Percentiles rank a stretch among this genome's conserved stretches.
phyloP scores from a whole-genome alignment of 2,797 vertebrate species.

The Fistularia tabacaria region DNA sequence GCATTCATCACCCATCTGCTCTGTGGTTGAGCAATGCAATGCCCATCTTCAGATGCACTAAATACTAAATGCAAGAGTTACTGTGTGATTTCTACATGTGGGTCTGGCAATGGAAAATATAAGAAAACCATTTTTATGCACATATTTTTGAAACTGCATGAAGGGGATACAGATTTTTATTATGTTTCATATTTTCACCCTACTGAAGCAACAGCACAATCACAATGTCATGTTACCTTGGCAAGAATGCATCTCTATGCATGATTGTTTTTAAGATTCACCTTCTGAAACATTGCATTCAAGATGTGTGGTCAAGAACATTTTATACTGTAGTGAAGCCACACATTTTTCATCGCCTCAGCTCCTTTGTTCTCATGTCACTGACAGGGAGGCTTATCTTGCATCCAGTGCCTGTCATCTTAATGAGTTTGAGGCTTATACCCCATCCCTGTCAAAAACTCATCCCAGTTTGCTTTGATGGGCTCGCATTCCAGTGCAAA shows the following conservation, averaged over 20 bases:
- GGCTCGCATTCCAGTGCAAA: too few species aligned
- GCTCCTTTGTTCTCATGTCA: constrained; percentile 18
- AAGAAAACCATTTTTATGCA: too few species aligned
- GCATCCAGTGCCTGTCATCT: constrained; percentile 19
- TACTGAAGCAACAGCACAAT: constrained; percentile 11
- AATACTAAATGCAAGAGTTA: too few species aligned
- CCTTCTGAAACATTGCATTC: too few species aligned
- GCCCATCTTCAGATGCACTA: too few species aligned
- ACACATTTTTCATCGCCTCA: constrained; percentile 13
- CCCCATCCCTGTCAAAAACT: background rate
- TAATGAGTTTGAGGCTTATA: constrained; percentile 45
- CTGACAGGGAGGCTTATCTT: constrained; percentile 33
- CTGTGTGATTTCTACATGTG: too few species aligned
- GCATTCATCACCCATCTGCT: constrained; percentile 25
- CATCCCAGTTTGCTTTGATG: too few species aligned
- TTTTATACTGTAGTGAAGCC: background rate
- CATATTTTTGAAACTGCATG: background rate
- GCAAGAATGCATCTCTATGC: too few species aligned
- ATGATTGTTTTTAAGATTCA: too few species aligned
- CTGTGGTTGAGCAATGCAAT: constrained; percentile 4
- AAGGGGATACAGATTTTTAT: constrained; percentile 5
- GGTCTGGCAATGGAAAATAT: too few species aligned
- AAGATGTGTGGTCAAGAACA: too few species aligned
- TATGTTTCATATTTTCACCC: constrained; percentile 1
- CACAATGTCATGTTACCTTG: constrained; percentile 1